Percentiles rank a stretch among this genome's conserved stretches.
Conservation (phyloP, 2,797 vertebrate species). For the Tinamus major region DNA sequence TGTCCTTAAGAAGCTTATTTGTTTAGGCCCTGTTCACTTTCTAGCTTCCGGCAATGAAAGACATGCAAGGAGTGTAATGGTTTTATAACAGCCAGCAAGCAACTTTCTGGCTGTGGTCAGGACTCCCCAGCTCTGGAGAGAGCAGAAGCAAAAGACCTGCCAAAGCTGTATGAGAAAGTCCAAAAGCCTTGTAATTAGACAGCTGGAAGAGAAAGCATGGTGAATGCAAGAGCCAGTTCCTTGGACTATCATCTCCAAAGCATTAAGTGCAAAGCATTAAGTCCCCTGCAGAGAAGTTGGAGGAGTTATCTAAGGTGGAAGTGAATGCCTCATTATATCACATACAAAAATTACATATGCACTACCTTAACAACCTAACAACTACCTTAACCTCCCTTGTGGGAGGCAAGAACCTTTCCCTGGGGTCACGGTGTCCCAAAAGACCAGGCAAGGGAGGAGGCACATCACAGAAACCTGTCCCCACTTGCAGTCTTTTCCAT, state of each 20-base stretch:
- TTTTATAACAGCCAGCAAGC: conserved; percentile 14
- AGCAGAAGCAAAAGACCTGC: conserved; percentile 35
- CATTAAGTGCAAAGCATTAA: neutral
- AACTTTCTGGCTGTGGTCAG: neutral
- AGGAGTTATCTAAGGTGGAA: neutral
- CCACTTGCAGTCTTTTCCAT: neutral
- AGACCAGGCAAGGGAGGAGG: neutral
- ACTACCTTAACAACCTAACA: neutral
- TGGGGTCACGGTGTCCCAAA: neutral
- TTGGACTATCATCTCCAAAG: accelerated
- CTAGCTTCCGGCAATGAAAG: conserved; percentile 23
- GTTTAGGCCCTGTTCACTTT: neutral
- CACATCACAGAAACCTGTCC: neutral
- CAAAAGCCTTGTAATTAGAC: conserved; percentile 11
- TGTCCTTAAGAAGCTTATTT: conserved; percentile 56
- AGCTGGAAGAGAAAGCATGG: neutral
- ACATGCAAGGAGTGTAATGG: accelerated
- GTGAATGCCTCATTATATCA: neutral
- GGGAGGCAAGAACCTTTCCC: accelerated
- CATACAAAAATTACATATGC: neutral
- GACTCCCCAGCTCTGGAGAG: neutral
- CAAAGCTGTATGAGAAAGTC: conserved; percentile 36
- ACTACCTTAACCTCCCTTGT: neutral
- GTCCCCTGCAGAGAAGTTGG: accelerated
- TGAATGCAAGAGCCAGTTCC: neutral